Conservation (phyloP, 2,888 invertebrate genomes). For the Eupeodes luniger region DNA sequence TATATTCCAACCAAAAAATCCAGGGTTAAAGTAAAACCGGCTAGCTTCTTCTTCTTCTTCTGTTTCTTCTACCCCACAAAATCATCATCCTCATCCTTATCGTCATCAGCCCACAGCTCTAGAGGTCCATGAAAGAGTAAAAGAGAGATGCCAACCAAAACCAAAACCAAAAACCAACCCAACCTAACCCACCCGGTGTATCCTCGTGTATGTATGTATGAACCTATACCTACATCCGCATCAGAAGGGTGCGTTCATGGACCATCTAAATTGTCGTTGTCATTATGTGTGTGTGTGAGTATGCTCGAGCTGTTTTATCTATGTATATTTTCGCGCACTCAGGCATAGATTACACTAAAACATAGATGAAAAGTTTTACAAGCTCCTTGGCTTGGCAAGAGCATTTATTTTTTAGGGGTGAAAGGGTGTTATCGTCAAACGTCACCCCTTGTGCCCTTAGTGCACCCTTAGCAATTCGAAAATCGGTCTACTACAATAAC, state of each 20-base stretch:
- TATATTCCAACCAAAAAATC: constrained; percentile 69
- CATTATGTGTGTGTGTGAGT: constrained; percentile 61
- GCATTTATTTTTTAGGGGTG: constrained; percentile 28
- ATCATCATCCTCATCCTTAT: background rate
- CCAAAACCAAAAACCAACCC: constrained; percentile 14
- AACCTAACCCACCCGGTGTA: constrained; percentile 58
- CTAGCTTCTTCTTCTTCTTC: constrained; percentile 24
- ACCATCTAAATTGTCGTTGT: constrained; percentile 31
- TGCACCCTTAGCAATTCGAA: constrained; percentile 64
- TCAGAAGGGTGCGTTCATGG: constrained; percentile 63
- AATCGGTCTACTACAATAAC: constrained; percentile 58
- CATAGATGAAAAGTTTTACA: constrained; percentile 71
- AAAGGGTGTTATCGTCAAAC: constrained; percentile 44
- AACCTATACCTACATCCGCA: constrained; percentile 5
- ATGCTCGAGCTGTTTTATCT: constrained; percentile 21
- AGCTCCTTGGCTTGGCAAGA: constrained; percentile 43
- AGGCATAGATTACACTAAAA: constrained; percentile 48
- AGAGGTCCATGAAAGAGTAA: constrained; percentile 50
- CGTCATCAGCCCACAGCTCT: constrained; percentile 51
- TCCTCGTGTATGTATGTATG: background rate
- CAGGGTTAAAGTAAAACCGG: constrained; percentile 74
- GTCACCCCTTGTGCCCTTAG: constrained; percentile 62
- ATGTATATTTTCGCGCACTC: constrained; percentile 55
- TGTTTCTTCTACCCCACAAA: constrained; percentile 15
- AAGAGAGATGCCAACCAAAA: constrained; percentile 46